These are phyloP conservation scores for Anoplophora glabripennis DNA, from an alignment of 1,140 invertebrate genomes.

Conservation along the genomic window DNA sequence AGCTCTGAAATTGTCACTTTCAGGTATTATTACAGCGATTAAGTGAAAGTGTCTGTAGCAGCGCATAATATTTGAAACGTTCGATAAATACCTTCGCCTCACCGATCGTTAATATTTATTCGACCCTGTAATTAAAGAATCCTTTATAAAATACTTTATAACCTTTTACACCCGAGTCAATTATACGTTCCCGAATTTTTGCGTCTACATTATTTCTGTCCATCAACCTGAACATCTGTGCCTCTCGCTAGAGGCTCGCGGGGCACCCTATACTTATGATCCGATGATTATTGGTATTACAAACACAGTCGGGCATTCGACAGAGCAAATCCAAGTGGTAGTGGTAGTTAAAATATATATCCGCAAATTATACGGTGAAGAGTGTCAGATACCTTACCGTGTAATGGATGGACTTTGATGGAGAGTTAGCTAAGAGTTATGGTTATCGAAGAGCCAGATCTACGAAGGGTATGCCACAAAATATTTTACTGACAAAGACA, in stretches of 20 bases:
- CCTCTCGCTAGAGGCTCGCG: background rate
- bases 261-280: background rate
- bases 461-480: background rate
- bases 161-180: too few species aligned
- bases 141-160: too few species aligned
- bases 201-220: background rate
- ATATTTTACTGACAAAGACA: background rate
- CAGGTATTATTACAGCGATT: too few species aligned
- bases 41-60: too few species aligned
- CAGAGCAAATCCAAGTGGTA: background rate
- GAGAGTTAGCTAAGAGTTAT: constrained; percentile 9
- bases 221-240: constrained; percentile 6
- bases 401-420: constrained; percentile 7
- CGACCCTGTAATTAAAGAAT: too few species aligned
- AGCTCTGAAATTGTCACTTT: too few species aligned
- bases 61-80: too few species aligned
- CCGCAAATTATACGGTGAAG: constrained; percentile 6
- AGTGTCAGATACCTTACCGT: constrained; percentile 1
- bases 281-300: constrained; percentile 10
- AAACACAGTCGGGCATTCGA: background rate
- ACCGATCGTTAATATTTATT: too few species aligned
- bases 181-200: too few species aligned
- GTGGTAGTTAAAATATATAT: constrained; percentile 9
- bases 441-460: constrained; percentile 1
- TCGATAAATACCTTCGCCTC: too few species aligned